Conservation (phyloP, 37 sponge, comb jelly and placozoan species). For the Aphrocallistes beatrix region DNA sequence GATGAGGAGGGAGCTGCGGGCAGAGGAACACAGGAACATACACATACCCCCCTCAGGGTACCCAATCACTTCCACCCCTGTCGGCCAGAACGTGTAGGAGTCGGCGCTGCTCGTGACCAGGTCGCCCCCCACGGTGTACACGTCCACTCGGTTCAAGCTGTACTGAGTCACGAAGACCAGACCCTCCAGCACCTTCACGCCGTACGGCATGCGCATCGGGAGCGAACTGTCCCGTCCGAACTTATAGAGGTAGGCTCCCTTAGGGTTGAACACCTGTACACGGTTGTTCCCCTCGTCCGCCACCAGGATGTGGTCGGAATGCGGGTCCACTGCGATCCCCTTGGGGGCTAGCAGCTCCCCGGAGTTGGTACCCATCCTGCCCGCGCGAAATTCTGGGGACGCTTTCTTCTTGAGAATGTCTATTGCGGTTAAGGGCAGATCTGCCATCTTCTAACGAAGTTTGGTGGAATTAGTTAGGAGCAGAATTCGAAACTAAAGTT, state of each 20-base stretch:
- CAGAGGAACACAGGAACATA: neutral
- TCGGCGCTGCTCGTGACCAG: neutral
- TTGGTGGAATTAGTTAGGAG: too few relatives aligned
- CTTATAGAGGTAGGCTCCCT: neutral
- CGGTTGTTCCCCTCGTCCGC: conserved; percentile 13
- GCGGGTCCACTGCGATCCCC: neutral
- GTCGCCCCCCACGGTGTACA: neutral
- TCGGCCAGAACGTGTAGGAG: neutral
- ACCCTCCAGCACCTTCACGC: neutral
- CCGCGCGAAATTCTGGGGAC: neutral
- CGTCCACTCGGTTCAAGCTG: neutral
- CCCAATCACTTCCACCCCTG: neutral
- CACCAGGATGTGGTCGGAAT: neutral
- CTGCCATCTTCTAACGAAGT: too few relatives aligned
- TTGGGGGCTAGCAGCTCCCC: neutral
- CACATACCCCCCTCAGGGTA: neutral
- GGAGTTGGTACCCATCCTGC: neutral
- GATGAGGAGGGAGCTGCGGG: neutral
- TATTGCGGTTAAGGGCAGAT: too few relatives aligned
- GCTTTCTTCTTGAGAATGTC: neutral
- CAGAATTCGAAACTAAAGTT: too few relatives aligned
- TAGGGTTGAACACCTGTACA: neutral
- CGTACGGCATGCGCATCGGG: neutral
- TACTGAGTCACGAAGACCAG: neutral
- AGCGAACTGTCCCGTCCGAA: neutral